Conservation (phyloP, 2,888 invertebrate species). For the Amiota communis region DNA sequence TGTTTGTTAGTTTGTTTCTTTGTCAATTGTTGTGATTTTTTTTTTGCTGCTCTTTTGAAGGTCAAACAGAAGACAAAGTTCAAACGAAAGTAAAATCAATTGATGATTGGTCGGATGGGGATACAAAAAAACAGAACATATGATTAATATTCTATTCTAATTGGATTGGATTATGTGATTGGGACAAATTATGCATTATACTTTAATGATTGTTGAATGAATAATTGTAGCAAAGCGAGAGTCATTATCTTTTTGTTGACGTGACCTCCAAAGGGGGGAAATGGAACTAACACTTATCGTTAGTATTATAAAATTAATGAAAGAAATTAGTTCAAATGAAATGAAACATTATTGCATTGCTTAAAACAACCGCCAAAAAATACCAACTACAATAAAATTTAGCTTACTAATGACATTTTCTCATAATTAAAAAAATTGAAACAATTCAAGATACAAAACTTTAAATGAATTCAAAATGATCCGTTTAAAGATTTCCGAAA, state of each 20-base stretch:
- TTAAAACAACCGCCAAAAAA: no score
- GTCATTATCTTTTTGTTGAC: no score
- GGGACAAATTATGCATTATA: no score
- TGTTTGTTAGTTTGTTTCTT: slow-evolving; percentile 10
- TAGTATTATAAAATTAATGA: no score
- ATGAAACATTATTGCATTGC: no score
- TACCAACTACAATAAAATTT: background rate
- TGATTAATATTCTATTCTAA: background rate
- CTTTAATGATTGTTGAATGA: no score
- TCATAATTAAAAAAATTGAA: slow-evolving; percentile 35
- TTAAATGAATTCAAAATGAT: no score
- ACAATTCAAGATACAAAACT: slow-evolving; percentile 44
- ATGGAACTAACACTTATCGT: no score
- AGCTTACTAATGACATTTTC: slow-evolving; percentile 34
- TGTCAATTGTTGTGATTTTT: slow-evolving; percentile 2
- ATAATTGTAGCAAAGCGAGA: no score
- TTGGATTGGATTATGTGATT: no score
- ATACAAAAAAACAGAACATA: slow-evolving; percentile 31
- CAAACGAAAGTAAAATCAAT: slow-evolving; percentile 37
- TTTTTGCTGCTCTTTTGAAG: slow-evolving; percentile 48
- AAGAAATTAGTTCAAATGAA: no score
- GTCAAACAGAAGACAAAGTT: slow-evolving; percentile 57
- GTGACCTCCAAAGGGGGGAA: no score
- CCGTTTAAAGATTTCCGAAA: slow-evolving; percentile 6
- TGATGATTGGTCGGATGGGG: slow-evolving; percentile 21